Base-by-base conservation (phyloP, 2,797 vertebrate genomes). In the Fringilla coelebs region DNA sequence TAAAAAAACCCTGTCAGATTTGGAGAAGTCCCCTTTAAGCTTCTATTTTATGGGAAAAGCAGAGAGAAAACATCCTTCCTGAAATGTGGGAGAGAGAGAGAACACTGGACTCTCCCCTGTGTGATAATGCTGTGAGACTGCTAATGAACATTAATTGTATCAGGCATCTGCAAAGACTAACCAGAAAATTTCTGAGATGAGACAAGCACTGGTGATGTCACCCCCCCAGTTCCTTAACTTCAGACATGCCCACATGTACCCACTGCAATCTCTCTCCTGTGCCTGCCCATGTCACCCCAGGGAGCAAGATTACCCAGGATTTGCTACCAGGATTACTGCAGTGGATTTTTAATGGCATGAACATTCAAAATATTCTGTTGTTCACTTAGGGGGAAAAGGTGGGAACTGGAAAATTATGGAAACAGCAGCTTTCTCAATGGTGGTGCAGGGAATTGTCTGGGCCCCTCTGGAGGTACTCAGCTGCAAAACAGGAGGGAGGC, bases 221-320 rank as follows among this genome's bases (percentile, higher is more conserved):
- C 9, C 6, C 7, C 7, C 4, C 2, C 41, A 60, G n/a, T n/a
- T 38, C 43, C 25, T 81, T 66, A 5, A 68, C 40, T 65, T 84
- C 46, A 86, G 43, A 40, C 3, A 3, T 66, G 60, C 34, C 40
- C 52, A 28, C 24, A 73, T 36, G 9, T 66, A 22, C 46, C n/a
- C 0, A 1, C 7, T 2, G 3, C 28, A 26, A 54, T 21, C 28
- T 45, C 51, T 72, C 36, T 58, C n/a, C 81, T 5, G 2, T 3
- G 34, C 41, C 62, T 75, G 73, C 40, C 55, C 16, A 4, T 0
- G 0, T 31, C 36, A 38, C 17, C 24, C 43, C 1, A 2, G 34
- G 21, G 29, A 54, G 14, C 0, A 20, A n/a, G n/a, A 25, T 43
- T 1, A 0, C 32, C 14, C 29, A 26, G 46, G 51, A 43, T 74